A percentile compares a stretch with the other conserved stretches of the same genome.
These are phyloP conservation scores for Cettia cetti DNA, from an alignment of 2,113 vertebrate genomes.

Conservation along the genomic window DNA sequence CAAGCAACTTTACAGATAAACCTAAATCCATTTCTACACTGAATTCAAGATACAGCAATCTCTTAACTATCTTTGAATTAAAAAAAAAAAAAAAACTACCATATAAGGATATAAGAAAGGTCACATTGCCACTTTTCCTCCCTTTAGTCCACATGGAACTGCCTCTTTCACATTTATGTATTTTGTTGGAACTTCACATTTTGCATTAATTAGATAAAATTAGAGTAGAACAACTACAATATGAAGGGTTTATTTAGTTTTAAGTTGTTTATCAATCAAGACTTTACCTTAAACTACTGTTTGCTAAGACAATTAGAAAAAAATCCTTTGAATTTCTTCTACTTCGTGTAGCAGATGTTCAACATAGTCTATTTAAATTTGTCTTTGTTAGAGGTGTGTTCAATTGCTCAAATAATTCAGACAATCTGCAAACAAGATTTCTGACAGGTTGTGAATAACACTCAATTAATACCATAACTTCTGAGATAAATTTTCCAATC, in stretches of 20 bases:
- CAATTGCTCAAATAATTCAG: slow-evolving; percentile 55
- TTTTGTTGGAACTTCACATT: neutral
- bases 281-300: neutral
- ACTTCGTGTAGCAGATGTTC: slow-evolving; percentile 47
- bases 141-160: neutral
- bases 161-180: neutral
- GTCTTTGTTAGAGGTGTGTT: slow-evolving; percentile 54
- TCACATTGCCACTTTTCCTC: neutral
- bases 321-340: neutral
- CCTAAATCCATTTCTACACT: neutral
- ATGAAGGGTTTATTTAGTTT: neutral
- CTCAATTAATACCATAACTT: slow-evolving; percentile 47
- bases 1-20: neutral
- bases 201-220: neutral
- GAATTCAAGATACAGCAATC: neutral
- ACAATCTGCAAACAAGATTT: slow-evolving; percentile 63
- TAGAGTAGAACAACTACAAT: neutral
- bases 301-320: neutral
- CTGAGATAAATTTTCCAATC: slow-evolving; percentile 34
- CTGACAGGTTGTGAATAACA: slow-evolving; percentile 62
- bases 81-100: neutral
- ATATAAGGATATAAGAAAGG: neutral
- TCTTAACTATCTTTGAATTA: neutral
- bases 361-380: slow-evolving; percentile 37
- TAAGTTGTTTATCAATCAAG: neutral